phyloP scores from a whole-genome alignment of 2,113 vertebrate species.

The Coturnix japonica region DNA sequence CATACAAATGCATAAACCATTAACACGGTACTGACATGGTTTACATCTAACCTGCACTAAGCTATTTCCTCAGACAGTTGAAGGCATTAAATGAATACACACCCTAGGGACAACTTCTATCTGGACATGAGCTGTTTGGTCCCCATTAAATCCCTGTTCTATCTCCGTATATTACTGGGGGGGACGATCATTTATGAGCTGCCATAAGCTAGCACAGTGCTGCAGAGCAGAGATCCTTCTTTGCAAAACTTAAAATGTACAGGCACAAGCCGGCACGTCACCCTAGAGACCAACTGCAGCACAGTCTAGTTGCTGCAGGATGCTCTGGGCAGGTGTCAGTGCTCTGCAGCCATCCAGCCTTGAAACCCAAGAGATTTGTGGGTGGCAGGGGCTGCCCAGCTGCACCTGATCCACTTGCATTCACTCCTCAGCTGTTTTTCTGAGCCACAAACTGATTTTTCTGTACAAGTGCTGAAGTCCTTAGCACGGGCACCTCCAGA shows the following conservation, averaged over 20 bases:
- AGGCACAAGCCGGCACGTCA: neutral
- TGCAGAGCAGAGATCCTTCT: neutral
- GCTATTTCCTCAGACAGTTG: slow-evolving; percentile 45
- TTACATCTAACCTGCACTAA: slow-evolving; percentile 50
- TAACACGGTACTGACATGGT: slow-evolving; percentile 51
- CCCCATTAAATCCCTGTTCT: neutral
- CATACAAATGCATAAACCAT: slow-evolving; percentile 43
- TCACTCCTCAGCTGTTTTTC: neutral
- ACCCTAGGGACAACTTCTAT: slow-evolving; percentile 33
- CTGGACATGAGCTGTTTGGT: neutral
- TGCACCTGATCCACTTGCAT: neutral
- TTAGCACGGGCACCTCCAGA: neutral
- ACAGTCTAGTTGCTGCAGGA: rapidly evolving
- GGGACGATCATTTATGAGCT: neutral
- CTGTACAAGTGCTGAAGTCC: neutral
- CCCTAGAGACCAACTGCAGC: neutral
- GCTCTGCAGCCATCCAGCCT: neutral
- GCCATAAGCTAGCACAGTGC: neutral
- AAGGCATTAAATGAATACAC: slow-evolving; percentile 38
- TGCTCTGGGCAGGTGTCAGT: neutral
- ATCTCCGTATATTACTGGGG: neutral
- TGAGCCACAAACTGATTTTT: neutral
- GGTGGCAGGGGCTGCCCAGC: neutral
- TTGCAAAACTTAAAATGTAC: neutral
- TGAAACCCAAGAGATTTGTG: neutral